phyloP scores from a whole-genome alignment of 2,113 vertebrate species.

The Solea senegalensis region DNA sequence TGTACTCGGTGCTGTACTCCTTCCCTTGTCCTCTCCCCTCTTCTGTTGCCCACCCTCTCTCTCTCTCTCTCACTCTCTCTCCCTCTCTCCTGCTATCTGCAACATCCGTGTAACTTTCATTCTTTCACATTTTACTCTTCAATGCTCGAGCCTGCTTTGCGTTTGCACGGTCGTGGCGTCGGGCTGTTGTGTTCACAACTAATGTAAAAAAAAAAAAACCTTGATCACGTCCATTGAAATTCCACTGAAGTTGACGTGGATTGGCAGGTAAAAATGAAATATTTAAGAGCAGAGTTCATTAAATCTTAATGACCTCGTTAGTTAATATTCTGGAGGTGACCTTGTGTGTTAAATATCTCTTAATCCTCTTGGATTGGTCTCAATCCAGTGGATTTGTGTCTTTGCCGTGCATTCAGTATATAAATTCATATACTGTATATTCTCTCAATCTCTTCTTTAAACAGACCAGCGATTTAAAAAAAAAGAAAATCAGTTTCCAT shows the following conservation, averaged over 20 bases:
- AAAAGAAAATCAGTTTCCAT: slow-evolving; percentile 72
- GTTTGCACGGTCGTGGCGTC: not conserved
- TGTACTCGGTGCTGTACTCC: slow-evolving; percentile 68
- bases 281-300: not conserved
- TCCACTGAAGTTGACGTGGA: not conserved
- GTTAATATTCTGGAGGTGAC: not conserved
- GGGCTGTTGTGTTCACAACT: not conserved
- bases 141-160: not conserved
- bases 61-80: slow-evolving; percentile 43
- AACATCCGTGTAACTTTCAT: slow-evolving; percentile 65
- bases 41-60: slow-evolving; percentile 49
- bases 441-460: slow-evolving; percentile 50
- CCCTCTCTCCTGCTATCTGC: slow-evolving; percentile 67
- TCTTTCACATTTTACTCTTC: slow-evolving; percentile 36
- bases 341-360: not conserved
- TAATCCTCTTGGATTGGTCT: not conserved
- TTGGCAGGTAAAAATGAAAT: not conserved
- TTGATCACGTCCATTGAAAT: not conserved
- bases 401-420: slow-evolving; percentile 18
- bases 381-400: slow-evolving; percentile 5
- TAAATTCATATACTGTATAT: slow-evolving; percentile 29
- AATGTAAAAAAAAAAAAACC: not conserved
- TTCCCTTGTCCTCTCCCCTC: slow-evolving; percentile 68
- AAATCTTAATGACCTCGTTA: not conserved
- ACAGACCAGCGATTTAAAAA: slow-evolving; percentile 52